Base-by-base conservation (phyloP, 2,113 vertebrate species). In the Zosterops lateralis region DNA sequence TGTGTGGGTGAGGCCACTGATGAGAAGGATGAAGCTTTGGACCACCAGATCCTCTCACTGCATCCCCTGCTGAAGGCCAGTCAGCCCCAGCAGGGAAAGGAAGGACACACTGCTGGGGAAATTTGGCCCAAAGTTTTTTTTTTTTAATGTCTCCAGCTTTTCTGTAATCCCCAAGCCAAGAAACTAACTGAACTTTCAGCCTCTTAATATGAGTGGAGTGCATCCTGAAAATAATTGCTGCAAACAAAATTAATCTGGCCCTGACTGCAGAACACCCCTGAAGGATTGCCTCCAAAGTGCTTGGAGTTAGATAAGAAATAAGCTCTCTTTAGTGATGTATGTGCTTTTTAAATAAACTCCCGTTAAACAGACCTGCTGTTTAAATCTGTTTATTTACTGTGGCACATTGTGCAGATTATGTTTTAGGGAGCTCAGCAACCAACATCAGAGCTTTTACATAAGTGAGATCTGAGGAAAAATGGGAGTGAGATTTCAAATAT, bases 361-460 rank as follows among this genome's bases (percentile, higher is more conserved):
- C 88, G 94, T 94, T 90, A 96, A 92, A 91, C 64, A 80, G 73
- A 79, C 78, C 87, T 95, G 83, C 68, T 71, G 90, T 87, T 96
- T 93, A 95, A 95, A 95, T 92, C 87, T 96, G 87, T 96, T 96
- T 96, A 89, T 97, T 97, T 97, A 93, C 94, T 95, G 86, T 90
- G 65, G 89, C 93, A 95, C 91, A 82, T 94, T 94, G 89, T 94
- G 90, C 84, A 91, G 96, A 75, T 90, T 95, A 92, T 64, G 87
- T 94, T 96, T 90, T 95, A 93, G 96, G 82, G 87, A 96, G 91
- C 83, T 94, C 92, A 90, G 85, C 84, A 77, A 85, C 91, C 83
- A 94, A 78, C 90, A 96, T 92, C 94, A 93, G 82, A 89, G 85
- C 90, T 95, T 94, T 92, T 97, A 93, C 80, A 75, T 77, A 85